phyloP scores from a whole-genome alignment of 2,797 vertebrate species.

The Apogon hyalosoma region DNA sequence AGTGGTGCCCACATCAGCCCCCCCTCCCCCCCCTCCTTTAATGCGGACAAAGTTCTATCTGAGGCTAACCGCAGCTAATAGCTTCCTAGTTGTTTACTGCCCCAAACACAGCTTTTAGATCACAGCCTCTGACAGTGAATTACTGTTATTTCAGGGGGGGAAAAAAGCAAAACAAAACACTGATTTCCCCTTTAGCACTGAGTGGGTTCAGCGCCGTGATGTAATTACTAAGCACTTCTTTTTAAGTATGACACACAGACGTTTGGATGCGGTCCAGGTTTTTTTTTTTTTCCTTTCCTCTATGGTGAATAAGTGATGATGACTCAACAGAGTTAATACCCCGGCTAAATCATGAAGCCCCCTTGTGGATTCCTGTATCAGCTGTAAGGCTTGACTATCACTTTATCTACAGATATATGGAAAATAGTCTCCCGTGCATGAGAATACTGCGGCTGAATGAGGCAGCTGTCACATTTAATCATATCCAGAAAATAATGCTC shows the following conservation, averaged over 20 bases:
- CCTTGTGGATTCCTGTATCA: conserved; percentile 30
- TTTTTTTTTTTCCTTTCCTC: conserved; percentile 5
- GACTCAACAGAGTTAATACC: conserved; percentile 62
- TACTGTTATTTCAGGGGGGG: conserved; percentile 26
- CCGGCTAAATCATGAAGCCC: conserved; percentile 28
- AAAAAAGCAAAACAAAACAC: not conserved
- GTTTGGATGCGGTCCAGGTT: conserved; percentile 64
- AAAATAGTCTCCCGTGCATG: not conserved
- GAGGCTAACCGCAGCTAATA: conserved; percentile 45
- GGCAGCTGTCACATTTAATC: no score
- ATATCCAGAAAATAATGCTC: not conserved
- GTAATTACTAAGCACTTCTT: conserved; percentile 59
- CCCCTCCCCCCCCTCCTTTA: not conserved
- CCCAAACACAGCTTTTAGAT: conserved; percentile 49
- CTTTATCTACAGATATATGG: not conserved
- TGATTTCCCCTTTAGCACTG: conserved; percentile 35
- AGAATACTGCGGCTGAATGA: not conserved
- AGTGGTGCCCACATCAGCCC: conserved; percentile 14
- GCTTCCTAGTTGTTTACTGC: conserved; percentile 32
- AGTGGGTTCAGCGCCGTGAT: conserved; percentile 39
- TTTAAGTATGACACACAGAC: conserved; percentile 63
- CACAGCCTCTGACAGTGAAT: conserved; percentile 48
- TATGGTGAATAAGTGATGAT: conserved; percentile 55
- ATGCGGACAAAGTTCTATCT: conserved; percentile 31
- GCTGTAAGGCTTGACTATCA: conserved; percentile 22